Conservation (phyloP, 2,888 invertebrate species). For the Dioctria linearis region DNA sequence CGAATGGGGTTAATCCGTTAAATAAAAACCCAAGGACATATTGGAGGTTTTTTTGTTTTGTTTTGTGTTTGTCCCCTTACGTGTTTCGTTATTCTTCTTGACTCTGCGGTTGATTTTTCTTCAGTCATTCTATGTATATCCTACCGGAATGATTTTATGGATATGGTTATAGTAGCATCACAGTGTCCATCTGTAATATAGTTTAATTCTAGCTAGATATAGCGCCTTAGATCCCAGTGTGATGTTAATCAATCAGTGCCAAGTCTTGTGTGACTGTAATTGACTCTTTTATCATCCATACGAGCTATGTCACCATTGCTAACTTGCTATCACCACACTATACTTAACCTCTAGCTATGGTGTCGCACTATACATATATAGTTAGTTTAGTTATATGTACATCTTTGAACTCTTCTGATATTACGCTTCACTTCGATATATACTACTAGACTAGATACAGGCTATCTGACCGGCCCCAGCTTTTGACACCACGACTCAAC, state of each 20-base stretch:
- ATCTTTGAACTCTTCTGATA: background rate
- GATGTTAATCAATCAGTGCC: conserved; percentile 56
- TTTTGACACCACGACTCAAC: background rate
- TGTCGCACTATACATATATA: no score
- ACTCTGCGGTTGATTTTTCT: conserved; percentile 1
- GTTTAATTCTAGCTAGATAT: conserved; percentile 27
- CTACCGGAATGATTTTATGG: background rate
- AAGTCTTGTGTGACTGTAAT: conserved; percentile 51
- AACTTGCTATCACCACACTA: background rate
- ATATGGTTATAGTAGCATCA: background rate
- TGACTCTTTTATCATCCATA: conserved; percentile 55
- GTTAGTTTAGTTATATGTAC: no score
- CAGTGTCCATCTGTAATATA: conserved; percentile 33
- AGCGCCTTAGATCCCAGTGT: conserved; percentile 33
- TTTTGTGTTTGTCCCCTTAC: background rate
- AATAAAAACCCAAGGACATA: conserved; percentile 45
- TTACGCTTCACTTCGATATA: background rate
- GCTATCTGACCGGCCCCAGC: background rate
- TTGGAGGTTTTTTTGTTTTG: conserved; percentile 20
- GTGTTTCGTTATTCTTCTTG: background rate
- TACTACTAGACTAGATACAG: background rate
- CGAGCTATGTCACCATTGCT: conserved; percentile 22
- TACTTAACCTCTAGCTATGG: background rate
- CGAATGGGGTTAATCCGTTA: conserved; percentile 43
- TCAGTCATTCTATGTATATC: background rate